Evolutionary conservation across 2,797 vertebrate species (phyloP).

Genomic region (Crenichthys baileyi): DNA sequence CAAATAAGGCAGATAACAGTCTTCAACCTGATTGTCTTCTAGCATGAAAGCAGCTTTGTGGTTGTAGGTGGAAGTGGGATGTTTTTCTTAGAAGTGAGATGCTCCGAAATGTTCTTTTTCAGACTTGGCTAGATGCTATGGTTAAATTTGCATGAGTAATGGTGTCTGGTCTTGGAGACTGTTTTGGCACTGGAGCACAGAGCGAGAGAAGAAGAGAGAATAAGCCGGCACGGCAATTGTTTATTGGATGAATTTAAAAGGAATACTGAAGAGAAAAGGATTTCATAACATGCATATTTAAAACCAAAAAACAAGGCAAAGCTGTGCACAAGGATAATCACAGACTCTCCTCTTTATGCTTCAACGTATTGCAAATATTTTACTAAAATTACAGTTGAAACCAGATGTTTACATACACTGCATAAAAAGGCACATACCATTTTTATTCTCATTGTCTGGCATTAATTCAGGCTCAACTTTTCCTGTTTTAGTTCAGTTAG

Average conservation of each 20-base stretch:
- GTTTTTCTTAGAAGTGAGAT: conserved; percentile 36
- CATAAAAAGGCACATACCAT: background rate
- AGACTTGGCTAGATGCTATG: conserved; percentile 69
- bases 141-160: conserved; percentile 74
- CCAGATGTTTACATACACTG: background rate
- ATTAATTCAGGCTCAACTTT: background rate
- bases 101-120: conserved; percentile 49
- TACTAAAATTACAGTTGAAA: background rate
- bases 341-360: conserved; percentile 11
- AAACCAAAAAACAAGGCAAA: conserved; percentile 40
- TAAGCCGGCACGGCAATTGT: conserved; percentile 47
- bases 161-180: conserved; percentile 64
- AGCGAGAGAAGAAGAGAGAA: conserved; percentile 39
- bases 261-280: conserved; percentile 41
- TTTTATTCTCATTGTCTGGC: background rate
- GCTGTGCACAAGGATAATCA: conserved; percentile 24
- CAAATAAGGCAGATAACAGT: conserved; percentile 41
- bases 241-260: conserved; percentile 73
- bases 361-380: conserved; percentile 20
- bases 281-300: conserved; percentile 36
- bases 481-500: background rate
- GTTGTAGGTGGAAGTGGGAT: conserved; percentile 25
- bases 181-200: conserved; percentile 44
- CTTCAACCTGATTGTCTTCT: conserved; percentile 36
- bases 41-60: conserved; percentile 53